Percentiles rank a stretch among this genome's conserved stretches.
Conservation (phyloP, 2,797 vertebrate species). For the Tarsius wallacei region DNA sequence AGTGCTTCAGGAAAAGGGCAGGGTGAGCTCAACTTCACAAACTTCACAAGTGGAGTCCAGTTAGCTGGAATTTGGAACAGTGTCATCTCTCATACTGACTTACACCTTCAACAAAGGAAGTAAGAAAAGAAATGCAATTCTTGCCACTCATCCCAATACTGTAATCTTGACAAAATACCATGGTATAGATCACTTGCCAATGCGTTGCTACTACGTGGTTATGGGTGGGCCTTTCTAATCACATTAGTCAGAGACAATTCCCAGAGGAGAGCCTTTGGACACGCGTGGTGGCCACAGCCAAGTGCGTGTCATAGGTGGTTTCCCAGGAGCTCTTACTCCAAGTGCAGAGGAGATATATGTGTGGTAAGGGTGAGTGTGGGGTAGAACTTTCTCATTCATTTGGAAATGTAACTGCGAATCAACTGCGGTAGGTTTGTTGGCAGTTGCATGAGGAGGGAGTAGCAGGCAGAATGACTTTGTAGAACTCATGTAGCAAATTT, state of each 20-base stretch:
- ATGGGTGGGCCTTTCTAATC: neutral
- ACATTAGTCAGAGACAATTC: neutral
- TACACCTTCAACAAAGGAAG: conserved; percentile 17
- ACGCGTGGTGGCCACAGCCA: neutral
- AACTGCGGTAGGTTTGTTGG: neutral
- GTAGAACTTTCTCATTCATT: neutral
- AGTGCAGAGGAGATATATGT: neutral
- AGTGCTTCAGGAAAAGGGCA: neutral
- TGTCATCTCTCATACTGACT: neutral
- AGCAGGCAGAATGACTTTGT: neutral
- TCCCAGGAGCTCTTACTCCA: neutral
- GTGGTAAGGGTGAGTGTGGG: neutral
- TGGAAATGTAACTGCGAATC: neutral
- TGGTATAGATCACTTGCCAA: neutral
- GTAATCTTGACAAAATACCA: neutral
- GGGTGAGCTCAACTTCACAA: neutral
- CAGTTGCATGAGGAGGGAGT: neutral
- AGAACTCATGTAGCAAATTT: neutral
- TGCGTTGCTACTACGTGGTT: neutral
- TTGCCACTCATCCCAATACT: neutral
- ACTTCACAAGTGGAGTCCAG: neutral
- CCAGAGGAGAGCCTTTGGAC: neutral
- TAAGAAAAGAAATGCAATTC: neutral
- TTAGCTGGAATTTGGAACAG: neutral
- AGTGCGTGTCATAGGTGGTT: neutral